Evolutionary conservation across 35 echinoderm and acorn worm genomes (phyloP).

Genomic region (Heliocidaris erythrogramma): DNA sequence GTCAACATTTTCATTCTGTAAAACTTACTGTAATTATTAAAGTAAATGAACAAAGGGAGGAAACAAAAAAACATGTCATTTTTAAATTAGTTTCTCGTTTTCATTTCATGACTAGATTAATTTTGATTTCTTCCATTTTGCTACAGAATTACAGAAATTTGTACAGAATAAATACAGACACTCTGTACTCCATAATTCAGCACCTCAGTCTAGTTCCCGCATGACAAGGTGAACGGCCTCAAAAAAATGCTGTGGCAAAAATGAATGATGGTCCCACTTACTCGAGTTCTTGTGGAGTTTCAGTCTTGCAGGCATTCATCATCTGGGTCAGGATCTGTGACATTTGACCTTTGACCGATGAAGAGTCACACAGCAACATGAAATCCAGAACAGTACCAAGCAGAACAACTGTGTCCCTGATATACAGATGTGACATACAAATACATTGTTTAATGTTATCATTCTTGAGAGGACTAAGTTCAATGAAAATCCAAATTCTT

Average conservation of each 20-base stretch:
- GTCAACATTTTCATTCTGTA: too few relatives aligned
- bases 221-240: too few relatives aligned
- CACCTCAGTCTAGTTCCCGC: too few relatives aligned
- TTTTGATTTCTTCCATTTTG: not conserved
- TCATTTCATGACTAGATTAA: not conserved
- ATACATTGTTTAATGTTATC: too few relatives aligned
- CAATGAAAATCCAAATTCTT: too few relatives aligned
- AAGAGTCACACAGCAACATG: slow-evolving; percentile 58
- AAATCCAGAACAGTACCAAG: slow-evolving; percentile 61
- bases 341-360: slow-evolving; percentile 53
- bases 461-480: too few relatives aligned
- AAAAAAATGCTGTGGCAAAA: too few relatives aligned
- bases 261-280: not conserved
- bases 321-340: slow-evolving; percentile 64
- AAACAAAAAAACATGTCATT: too few relatives aligned
- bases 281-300: slow-evolving; percentile 38
- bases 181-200: too few relatives aligned
- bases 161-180: not conserved
- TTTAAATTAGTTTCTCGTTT: not conserved
- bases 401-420: slow-evolving; percentile 58
- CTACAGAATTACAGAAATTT: not conserved
- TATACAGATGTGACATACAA: not conserved
- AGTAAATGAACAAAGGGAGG: too few relatives aligned
- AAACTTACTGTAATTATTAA: too few relatives aligned
- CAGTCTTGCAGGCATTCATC: slow-evolving; percentile 73